A percentile compares a stretch with the other conserved stretches of the same genome.
Conservation (phyloP, 2,888 invertebrate genomes). For the Drosophila formosana region DNA sequence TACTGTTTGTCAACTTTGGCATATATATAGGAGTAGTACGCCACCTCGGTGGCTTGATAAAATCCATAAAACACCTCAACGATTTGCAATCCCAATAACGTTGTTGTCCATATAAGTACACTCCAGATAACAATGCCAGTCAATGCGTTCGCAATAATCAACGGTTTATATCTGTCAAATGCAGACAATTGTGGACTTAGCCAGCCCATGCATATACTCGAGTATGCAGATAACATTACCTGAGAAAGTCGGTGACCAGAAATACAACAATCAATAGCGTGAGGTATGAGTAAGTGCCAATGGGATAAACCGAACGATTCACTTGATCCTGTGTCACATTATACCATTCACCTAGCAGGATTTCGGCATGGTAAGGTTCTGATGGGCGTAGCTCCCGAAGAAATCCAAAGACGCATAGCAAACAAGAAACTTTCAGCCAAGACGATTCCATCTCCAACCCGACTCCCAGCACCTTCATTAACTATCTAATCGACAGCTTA, state of each 20-base stretch:
- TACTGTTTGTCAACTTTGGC: conserved; percentile 91
- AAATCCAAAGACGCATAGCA: conserved; percentile 92
- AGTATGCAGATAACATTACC: conserved; percentile 65
- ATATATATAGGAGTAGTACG: conserved; percentile 97
- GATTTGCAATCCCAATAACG: conserved; percentile 89
- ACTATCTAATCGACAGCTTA: conserved; percentile 50
- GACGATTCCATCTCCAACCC: conserved; percentile 35
- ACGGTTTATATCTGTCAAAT: conserved; percentile 90
- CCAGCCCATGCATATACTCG: not conserved
- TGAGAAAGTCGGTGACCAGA: conserved; percentile 91
- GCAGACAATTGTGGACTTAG: not conserved
- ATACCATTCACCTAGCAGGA: conserved; percentile 90
- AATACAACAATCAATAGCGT: conserved; percentile 91
- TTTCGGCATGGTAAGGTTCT: conserved; percentile 94
- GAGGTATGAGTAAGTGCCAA: conserved; percentile 94
- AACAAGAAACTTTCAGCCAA: conserved; percentile 90
- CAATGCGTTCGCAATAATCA: conserved; percentile 91
- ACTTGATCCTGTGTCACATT: conserved; percentile 88
- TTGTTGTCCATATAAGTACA: conserved; percentile 91
- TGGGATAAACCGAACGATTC: conserved; percentile 90
- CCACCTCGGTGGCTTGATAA: conserved; percentile 95
- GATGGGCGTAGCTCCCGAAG: conserved; percentile 93
- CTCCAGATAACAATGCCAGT: conserved; percentile 91
- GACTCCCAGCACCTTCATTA: conserved; percentile 10
- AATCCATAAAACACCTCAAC: conserved; percentile 91